phyloP scores from a whole-genome alignment of 1,140 invertebrate species.

The Aradophagus sp. region DNA sequence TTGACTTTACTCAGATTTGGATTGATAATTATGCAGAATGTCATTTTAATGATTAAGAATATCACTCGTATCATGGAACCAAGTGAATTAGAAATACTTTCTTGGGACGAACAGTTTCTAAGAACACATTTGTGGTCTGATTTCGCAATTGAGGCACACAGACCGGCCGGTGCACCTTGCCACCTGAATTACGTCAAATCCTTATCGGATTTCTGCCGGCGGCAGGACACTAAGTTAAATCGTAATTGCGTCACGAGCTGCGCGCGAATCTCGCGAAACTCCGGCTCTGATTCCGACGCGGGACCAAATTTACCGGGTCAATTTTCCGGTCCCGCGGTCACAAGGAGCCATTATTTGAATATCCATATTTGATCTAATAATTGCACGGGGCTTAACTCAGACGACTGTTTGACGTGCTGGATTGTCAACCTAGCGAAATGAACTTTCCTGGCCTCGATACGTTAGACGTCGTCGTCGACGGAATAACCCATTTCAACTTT shows the following conservation, averaged over 20 bases:
- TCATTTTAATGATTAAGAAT: too few relatives aligned
- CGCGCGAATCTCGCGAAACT: conserved; percentile 41
- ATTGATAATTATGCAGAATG: too few relatives aligned
- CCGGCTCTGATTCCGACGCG: conserved; percentile 30
- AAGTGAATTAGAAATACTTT: too few relatives aligned
- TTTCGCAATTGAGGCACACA: too few relatives aligned
- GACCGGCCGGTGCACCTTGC: too few relatives aligned
- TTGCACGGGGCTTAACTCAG: conserved; percentile 31
- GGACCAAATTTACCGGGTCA: conserved; percentile 45
- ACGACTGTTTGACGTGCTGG: conserved; percentile 22
- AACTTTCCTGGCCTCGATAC: conserved; percentile 29
- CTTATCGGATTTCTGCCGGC: conserved; percentile 56
- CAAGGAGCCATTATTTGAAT: conserved; percentile 42
- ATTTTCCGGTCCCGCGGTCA: conserved; percentile 44
- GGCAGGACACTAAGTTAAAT: conserved; percentile 53
- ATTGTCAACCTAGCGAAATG: conserved; percentile 30
- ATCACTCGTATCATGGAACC: too few relatives aligned
- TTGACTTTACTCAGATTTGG: too few relatives aligned
- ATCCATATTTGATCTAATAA: conserved; percentile 50
- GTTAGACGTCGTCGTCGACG: too few relatives aligned
- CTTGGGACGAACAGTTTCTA: too few relatives aligned
- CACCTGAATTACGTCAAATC: conserved; percentile 55
- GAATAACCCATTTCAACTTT: too few relatives aligned
- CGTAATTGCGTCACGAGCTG: conserved; percentile 45
- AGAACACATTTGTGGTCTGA: too few relatives aligned